Conservation (phyloP, 2,888 invertebrate species). For the Chrysina gloriosa region DNA sequence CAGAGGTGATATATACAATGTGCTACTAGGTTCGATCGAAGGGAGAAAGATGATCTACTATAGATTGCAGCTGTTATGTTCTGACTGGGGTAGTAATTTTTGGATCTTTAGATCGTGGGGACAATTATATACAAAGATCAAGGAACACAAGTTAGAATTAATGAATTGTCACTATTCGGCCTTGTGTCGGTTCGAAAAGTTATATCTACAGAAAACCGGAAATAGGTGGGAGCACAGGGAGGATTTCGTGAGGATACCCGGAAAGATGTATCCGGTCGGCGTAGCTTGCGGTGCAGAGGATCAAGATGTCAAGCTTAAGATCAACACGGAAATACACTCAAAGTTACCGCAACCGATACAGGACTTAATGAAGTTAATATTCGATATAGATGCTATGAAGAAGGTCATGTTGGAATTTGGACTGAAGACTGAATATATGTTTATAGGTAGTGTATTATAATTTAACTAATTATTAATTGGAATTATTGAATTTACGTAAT, state of each 20-base stretch:
- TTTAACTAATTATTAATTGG: not conserved
- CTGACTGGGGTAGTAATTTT: conserved; percentile 74
- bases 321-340: conserved; percentile 67
- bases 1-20: conserved; percentile 75
- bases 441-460: conserved; percentile 81
- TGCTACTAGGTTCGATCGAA: conserved; percentile 83
- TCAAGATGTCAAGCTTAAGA: conserved; percentile 62
- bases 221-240: conserved; percentile 80
- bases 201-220: conserved; percentile 80
- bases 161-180: conserved; percentile 69
- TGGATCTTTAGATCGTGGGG: conserved; percentile 82
- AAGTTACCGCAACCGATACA: conserved; percentile 82
- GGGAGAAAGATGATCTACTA: conserved; percentile 93
- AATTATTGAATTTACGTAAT: not conserved
- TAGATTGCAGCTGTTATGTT: conserved; percentile 89
- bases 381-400: conserved; percentile 93
- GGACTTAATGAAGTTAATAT: conserved; percentile 85
- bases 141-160: conserved; percentile 75
- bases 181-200: conserved; percentile 70
- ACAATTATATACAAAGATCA: conserved; percentile 94
- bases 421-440: conserved; percentile 98
- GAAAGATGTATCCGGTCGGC: conserved; percentile 86
- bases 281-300: conserved; percentile 79
- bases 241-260: conserved; percentile 77
- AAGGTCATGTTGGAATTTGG: conserved; percentile 94